A percentile compares a stretch with the other conserved stretches of the same genome.
Conservation (phyloP, 2,797 vertebrate genomes). For the Enteromius paludinosus region DNA sequence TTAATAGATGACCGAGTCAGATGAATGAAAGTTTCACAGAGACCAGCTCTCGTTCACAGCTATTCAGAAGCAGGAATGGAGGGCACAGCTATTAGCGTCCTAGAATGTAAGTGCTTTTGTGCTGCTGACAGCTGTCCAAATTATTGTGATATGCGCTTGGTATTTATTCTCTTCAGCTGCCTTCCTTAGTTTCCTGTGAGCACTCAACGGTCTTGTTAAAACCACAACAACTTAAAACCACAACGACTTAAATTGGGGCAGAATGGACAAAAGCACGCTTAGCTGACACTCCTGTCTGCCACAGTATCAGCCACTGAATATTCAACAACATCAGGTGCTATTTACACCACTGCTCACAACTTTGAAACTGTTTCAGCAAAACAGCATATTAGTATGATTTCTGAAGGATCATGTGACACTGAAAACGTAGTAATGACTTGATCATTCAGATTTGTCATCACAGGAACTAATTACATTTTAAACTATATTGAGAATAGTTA, state of each 20-base stretch:
- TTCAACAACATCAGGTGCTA: background rate
- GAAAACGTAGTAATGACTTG: background rate
- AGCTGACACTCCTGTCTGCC: background rate
- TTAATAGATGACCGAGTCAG: background rate
- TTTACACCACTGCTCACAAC: background rate
- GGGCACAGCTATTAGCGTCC: constrained; percentile 71
- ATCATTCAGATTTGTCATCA: background rate
- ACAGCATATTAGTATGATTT: background rate
- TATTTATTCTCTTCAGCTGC: constrained; percentile 79
- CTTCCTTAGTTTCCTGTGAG: constrained; percentile 63
- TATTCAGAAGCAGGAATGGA: constrained; percentile 65
- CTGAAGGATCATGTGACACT: background rate
- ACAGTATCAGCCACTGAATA: background rate
- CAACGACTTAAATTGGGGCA: constrained; percentile 9
- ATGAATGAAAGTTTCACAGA: constrained; percentile 24
- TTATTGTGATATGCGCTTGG: constrained; percentile 70
- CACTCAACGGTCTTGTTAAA: constrained; percentile 6
- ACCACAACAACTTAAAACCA: constrained; percentile 16
- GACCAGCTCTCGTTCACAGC: constrained; percentile 3
- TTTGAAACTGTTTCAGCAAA: background rate
- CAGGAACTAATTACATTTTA: background rate
- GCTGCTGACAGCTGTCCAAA: constrained; percentile 77
- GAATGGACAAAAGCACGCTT: background rate
- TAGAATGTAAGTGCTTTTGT: constrained; percentile 66
- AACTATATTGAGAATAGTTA: background rate